Base-by-base conservation (phyloP, 1,140 invertebrate genomes). In the Dendroctonus ponderosae region DNA sequence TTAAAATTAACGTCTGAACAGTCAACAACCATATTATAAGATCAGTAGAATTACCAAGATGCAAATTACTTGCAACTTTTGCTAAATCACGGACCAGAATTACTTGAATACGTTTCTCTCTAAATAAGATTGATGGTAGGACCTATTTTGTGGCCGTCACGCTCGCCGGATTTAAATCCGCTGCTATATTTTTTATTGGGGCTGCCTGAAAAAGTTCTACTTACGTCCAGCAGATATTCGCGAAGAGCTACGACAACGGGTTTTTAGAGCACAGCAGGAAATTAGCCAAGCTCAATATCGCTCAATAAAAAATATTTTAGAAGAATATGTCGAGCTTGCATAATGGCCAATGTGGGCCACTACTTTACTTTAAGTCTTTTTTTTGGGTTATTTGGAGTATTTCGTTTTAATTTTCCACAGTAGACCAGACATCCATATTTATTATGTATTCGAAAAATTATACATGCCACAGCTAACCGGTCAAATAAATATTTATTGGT, bases 1-100 rank as follows among this genome's bases (percentile, higher is more conserved):
- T 44, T n/a, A 44, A 44, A 44, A n/a, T 44, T 44, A 44, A n/a
- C 43, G n/a, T 44, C n/a, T 44, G 43, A n/a, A 44, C n/a, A 44
- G 7, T 44, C 7, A 7, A 44, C n/a, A 44, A 44, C n/a, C n/a
- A n/a, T n/a, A n/a, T n/a, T n/a, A n/a, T 44, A 7, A n/a, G 43
- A 44, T n/a, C 43, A 44, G 43, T 44, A n/a, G 43, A 44, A n/a
- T 44, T 44, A 44, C 43, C 43, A 44, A 7, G n/a, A n/a, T 7
- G 43, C 43, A 7, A 7, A n/a, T 44, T 44, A 44, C 43, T 44
- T 7, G n/a, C 7, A 7, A 7, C n/a, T 44, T 44, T 7, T 44
- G 7, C 43, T 7, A 44, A 44, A 44, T 44, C 43, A 44, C n/a
- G 7, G 7, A n/a, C 7, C 43, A 44, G 43, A 44, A 7, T 44